These are phyloP conservation scores for Sesia bembeciformis DNA, from an alignment of 2,888 invertebrate species.

Conservation along the genomic window DNA sequence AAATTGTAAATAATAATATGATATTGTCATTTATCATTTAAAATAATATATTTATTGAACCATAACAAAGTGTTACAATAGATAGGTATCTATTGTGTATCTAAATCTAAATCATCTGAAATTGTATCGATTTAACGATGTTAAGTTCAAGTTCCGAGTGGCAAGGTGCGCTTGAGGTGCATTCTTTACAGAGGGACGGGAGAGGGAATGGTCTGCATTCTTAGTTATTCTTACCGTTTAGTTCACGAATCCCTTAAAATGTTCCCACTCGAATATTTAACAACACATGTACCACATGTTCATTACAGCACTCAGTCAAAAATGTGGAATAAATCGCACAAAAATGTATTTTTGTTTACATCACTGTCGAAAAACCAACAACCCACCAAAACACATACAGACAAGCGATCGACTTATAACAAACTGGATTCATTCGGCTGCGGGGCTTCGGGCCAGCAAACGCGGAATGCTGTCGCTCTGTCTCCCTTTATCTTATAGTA, in stretches of 20 bases:
- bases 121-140: neutral
- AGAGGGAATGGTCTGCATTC: slow-evolving; percentile 62
- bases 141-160: slow-evolving; percentile 1
- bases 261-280: slow-evolving; percentile 3
- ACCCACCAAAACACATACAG: slow-evolving; percentile 30
- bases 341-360: slow-evolving; percentile 54
- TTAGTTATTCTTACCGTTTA: slow-evolving; percentile 60
- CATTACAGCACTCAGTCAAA: slow-evolving; percentile 32
- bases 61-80: too few relatives aligned
- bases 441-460: slow-evolving; percentile 49
- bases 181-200: slow-evolving; percentile 67
- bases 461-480: slow-evolving; percentile 56
- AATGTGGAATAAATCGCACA: slow-evolving; percentile 33
- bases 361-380: slow-evolving; percentile 40
- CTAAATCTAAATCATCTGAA: slow-evolving; percentile 53
- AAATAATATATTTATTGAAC: too few relatives aligned
- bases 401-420: slow-evolving; percentile 48
- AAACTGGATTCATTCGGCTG: slow-evolving; percentile 64
- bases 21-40: too few relatives aligned
- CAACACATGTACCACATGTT: slow-evolving; percentile 34
- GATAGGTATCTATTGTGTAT: neutral
- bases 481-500: slow-evolving; percentile 32
- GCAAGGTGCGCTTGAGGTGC: slow-evolving; percentile 66
- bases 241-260: slow-evolving; percentile 24
- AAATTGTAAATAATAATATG: too few relatives aligned